These are phyloP conservation scores for Misgurnus mizolepis DNA, from an alignment of 2,113 vertebrate species.

Conservation along the genomic window DNA sequence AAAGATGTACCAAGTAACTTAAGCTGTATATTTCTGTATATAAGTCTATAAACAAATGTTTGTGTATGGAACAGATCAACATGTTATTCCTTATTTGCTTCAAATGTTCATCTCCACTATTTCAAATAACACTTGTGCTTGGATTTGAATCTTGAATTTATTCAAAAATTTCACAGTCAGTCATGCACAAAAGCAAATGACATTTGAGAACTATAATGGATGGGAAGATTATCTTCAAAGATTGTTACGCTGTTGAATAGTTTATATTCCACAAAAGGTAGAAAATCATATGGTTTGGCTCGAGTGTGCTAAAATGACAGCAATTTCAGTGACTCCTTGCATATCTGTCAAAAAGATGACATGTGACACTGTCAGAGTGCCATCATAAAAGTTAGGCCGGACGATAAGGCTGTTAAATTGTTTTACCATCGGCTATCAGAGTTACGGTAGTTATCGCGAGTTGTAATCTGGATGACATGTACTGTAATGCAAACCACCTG, in stretches of 20 bases:
- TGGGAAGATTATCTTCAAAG: background rate
- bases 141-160: background rate
- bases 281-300: too few relatives aligned
- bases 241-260: too few relatives aligned
- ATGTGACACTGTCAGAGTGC: background rate
- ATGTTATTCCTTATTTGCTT: background rate
- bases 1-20: background rate
- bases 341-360: background rate
- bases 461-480: background rate
- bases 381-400: background rate
- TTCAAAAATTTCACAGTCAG: background rate
- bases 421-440: background rate
- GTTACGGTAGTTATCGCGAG: background rate
- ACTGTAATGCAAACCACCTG: background rate
- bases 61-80: background rate
- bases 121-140: background rate
- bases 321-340: too few relatives aligned
- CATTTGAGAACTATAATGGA: background rate
- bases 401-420: background rate
- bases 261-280: too few relatives aligned
- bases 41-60: background rate
- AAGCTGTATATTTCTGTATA: background rate
- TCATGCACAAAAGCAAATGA: background rate
- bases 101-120: background rate
- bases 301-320: too few relatives aligned